These are phyloP conservation scores for Sebastes cheni DNA, from an alignment of 2,797 vertebrate species.

Conservation along the genomic window DNA sequence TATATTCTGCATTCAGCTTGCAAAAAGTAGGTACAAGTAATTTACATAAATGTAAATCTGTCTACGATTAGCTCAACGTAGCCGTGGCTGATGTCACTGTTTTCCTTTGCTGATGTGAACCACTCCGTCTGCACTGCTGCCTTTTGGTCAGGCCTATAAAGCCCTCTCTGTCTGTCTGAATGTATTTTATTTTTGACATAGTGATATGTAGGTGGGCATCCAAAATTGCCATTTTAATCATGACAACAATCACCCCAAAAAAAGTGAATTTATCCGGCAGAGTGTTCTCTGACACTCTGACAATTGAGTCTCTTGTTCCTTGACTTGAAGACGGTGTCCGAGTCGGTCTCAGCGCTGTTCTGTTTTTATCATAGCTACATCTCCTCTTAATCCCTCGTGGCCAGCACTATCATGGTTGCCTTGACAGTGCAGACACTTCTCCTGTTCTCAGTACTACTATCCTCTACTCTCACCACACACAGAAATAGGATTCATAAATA, in stretches of 20 bases:
- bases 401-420: constrained; percentile 54
- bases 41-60: constrained; percentile 15
- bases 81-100: background rate
- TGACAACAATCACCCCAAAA: background rate
- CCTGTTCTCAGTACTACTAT: constrained; percentile 2
- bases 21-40: background rate
- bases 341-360: constrained; percentile 21
- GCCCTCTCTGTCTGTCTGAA: background rate
- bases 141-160: background rate
- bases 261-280: background rate
- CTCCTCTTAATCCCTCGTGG: constrained; percentile 55
- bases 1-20: constrained; percentile 11
- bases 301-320: background rate
- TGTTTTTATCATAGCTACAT: constrained; percentile 54
- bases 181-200: background rate
- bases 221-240: background rate
- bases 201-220: background rate
- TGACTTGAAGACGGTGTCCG: constrained; percentile 17
- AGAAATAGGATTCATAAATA: constrained; percentile 1
- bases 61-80: background rate
- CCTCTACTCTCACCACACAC: constrained; percentile 5
- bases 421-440: constrained; percentile 59
- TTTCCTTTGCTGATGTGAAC: background rate
- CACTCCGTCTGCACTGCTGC: background rate
- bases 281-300: constrained; percentile 1